A percentile compares a stretch with the other conserved stretches of the same genome.
phyloP scores from a whole-genome alignment of 2,113 vertebrate species.

The Corythornis madagascariensis region DNA sequence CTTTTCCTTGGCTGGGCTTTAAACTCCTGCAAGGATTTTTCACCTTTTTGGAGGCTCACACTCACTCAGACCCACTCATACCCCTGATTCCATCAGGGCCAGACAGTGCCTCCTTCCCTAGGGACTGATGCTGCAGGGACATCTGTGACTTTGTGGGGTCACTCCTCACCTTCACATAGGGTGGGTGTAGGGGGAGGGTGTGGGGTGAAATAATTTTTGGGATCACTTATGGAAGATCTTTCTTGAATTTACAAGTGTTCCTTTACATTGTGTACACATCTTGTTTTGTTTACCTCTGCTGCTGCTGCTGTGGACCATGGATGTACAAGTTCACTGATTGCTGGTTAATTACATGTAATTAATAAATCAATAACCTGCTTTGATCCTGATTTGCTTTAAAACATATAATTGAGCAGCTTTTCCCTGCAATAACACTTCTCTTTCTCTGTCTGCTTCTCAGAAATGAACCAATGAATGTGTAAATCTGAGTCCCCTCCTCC shows the following conservation, averaged over 20 bases:
- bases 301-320: background rate
- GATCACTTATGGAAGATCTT: background rate
- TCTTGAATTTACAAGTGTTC: background rate
- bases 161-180: fast-evolving
- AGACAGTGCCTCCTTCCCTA: background rate
- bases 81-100: background rate
- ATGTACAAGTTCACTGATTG: background rate
- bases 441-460: background rate
- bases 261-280: background rate
- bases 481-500: background rate
- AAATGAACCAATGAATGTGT: background rate
- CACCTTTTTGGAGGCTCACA: background rate
- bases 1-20: background rate
- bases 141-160: fast-evolving
- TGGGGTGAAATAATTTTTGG: background rate
- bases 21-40: background rate
- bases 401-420: background rate
- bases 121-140: fast-evolving
- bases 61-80: background rate
- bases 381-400: conserved; percentile 20
- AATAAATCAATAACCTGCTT: conserved; percentile 29
- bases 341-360: conserved; percentile 7
- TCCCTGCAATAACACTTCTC: background rate
- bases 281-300: background rate
- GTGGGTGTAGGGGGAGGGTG: fast-evolving